These are phyloP conservation scores for Mantis religiosa DNA, from an alignment of 2,888 invertebrate genomes.

Conservation along the genomic window DNA sequence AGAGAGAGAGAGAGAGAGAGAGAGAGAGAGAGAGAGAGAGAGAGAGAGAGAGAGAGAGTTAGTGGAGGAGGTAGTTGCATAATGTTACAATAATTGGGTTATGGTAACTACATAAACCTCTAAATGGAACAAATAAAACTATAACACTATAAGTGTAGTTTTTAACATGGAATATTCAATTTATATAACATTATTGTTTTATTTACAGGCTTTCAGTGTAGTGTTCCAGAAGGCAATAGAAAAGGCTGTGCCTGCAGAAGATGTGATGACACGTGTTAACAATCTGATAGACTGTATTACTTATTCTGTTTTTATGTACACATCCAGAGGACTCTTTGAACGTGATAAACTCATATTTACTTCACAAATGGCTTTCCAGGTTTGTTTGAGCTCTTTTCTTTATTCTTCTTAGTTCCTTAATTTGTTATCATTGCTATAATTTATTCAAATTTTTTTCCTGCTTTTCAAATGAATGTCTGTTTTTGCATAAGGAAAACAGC, in stretches of 20 bases:
- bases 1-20: no score
- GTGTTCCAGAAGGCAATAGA: constrained; percentile 95
- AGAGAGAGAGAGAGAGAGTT: no score
- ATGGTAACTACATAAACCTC: background rate
- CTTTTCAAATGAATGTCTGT: no score
- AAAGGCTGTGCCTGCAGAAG: constrained; percentile 76
- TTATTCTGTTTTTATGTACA: constrained; percentile 92
- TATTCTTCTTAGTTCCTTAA: background rate
- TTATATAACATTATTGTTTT: background rate
- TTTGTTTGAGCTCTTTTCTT: constrained; percentile 39
- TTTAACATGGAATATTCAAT: background rate
- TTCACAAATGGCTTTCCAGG: constrained; percentile 94
- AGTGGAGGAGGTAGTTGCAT: no score
- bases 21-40: no score
- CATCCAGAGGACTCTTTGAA: constrained; percentile 89
- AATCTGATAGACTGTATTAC: constrained; percentile 94
- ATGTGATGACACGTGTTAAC: constrained; percentile 71
- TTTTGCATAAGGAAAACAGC: no score
- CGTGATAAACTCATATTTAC: constrained; percentile 95
- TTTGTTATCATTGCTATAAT: no score
- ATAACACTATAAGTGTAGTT: background rate
- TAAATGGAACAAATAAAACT: background rate
- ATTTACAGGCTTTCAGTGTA: constrained; percentile 87
- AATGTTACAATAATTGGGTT: background rate
- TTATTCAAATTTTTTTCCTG: no score